phyloP scores from a whole-genome alignment of 2,797 vertebrate species.

The Lithobates pipiens region DNA sequence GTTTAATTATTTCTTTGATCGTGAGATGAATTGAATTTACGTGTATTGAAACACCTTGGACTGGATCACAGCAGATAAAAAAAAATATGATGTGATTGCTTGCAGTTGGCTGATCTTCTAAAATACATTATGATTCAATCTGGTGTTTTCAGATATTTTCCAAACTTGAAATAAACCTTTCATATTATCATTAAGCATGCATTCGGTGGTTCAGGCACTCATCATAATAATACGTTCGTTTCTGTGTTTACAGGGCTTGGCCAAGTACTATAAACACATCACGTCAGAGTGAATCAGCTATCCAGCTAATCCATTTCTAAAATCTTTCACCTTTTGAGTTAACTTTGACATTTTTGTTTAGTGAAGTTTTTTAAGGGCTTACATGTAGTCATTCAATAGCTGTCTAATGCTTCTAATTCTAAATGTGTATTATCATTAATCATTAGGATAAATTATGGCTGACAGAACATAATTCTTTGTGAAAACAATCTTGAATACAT shows the following conservation, averaged over 20 bases:
- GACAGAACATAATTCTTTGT: background rate
- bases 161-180: background rate
- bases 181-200: slow-evolving; percentile 20
- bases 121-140: slow-evolving; percentile 32
- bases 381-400: background rate
- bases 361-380: slow-evolving; percentile 12
- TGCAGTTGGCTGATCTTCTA: slow-evolving; percentile 15
- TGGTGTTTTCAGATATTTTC: slow-evolving; percentile 39
- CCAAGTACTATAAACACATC: slow-evolving; percentile 47
- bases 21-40: background rate
- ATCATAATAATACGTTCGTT: slow-evolving; percentile 18
- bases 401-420: background rate
- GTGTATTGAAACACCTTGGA: background rate
- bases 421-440: background rate
- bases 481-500: background rate
- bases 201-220: slow-evolving; percentile 10
- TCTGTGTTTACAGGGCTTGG: slow-evolving; percentile 47
- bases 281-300: slow-evolving; percentile 5
- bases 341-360: slow-evolving; percentile 15
- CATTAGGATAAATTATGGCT: background rate
- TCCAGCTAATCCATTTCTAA: slow-evolving; percentile 28
- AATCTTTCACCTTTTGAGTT: slow-evolving; percentile 37
- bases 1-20: background rate
- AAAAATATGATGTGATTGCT: slow-evolving; percentile 24
- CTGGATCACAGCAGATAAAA: slow-evolving; percentile 1